Percentiles rank a stretch among this genome's conserved stretches.
phyloP scores from a whole-genome alignment of 2,113 vertebrate species.

The Silurus glanis region DNA sequence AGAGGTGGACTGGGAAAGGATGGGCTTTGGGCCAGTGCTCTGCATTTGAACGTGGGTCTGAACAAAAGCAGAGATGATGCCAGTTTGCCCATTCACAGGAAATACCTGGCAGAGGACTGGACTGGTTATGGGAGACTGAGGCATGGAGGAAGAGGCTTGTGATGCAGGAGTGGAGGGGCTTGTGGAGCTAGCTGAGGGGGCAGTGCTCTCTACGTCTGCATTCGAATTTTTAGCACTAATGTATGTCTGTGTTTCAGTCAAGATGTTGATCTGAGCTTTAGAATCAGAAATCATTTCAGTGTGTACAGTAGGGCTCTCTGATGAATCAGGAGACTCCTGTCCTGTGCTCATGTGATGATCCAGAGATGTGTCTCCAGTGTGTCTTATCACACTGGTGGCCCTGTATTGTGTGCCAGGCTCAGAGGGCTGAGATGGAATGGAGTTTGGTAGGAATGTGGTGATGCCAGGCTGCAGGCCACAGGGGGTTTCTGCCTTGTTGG shows the following conservation, averaged over 20 bases:
- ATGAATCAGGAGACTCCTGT: conserved; percentile 32
- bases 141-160: conserved; percentile 56
- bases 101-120: conserved; percentile 90
- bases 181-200: conserved; percentile 54
- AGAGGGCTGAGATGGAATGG: conserved; percentile 50
- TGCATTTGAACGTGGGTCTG: conserved; percentile 75
- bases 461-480: conserved; percentile 41
- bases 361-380: conserved; percentile 76
- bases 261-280: conserved; percentile 45
- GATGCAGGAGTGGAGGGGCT: conserved; percentile 61
- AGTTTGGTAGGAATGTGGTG: conserved; percentile 37
- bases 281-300: conserved; percentile 20
- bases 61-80: conserved; percentile 82
- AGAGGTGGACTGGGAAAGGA: conserved; percentile 74
- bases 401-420: conserved; percentile 64
- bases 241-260: conserved; percentile 50
- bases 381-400: conserved; percentile 87
- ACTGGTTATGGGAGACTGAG: conserved; percentile 67
- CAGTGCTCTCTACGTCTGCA: conserved; percentile 48
- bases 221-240: conserved; percentile 10
- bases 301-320: conserved; percentile 29
- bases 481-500: conserved; percentile 29
- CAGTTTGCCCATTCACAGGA: conserved; percentile 76
- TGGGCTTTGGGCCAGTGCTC: conserved; percentile 68
- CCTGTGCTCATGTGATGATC: conserved; percentile 50